These are phyloP conservation scores for Maconellicoccus hirsutus DNA, from an alignment of 1,140 invertebrate genomes.

Conservation along the genomic window DNA sequence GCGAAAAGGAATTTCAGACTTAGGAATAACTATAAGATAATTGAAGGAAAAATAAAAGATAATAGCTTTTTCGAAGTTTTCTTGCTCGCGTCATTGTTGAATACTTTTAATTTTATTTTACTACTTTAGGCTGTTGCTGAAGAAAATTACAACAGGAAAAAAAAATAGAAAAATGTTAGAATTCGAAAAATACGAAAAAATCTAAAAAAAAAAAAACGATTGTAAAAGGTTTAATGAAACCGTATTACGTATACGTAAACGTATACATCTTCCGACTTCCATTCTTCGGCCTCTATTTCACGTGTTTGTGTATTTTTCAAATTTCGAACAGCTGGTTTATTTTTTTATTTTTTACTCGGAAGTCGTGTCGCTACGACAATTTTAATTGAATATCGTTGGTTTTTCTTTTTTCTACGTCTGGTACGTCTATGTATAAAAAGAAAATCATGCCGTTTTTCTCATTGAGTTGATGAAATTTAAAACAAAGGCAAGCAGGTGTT, in stretches of 20 bases:
- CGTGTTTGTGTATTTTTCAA: neutral
- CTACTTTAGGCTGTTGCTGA: neutral
- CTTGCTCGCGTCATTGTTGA: conserved; percentile 2
- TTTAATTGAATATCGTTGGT: neutral
- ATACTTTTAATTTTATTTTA: neutral
- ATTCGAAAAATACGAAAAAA: neutral
- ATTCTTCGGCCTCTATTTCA: too few species aligned
- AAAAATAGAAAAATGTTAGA: neutral
- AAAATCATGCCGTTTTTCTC: too few species aligned
- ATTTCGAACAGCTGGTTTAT: neutral
- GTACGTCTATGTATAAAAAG: too few species aligned
- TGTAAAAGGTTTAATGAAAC: conserved; percentile 5
- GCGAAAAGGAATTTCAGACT: neutral
- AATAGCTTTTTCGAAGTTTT: neutral
- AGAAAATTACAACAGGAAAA: neutral
- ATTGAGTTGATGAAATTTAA: too few species aligned
- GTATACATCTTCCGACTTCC: too few species aligned
- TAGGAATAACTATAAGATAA: neutral
- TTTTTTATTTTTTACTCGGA: neutral
- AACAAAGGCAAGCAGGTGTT: too few species aligned
- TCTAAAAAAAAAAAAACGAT: neutral
- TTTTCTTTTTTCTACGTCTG: neutral
- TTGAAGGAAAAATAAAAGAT: conserved; percentile 9
- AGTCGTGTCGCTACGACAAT: neutral
- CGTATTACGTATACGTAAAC: neutral